A percentile compares a stretch with the other conserved stretches of the same genome.
These are phyloP conservation scores for Nemotelus pantherinus DNA, from an alignment of 2,888 invertebrate species.

Conservation along the genomic window DNA sequence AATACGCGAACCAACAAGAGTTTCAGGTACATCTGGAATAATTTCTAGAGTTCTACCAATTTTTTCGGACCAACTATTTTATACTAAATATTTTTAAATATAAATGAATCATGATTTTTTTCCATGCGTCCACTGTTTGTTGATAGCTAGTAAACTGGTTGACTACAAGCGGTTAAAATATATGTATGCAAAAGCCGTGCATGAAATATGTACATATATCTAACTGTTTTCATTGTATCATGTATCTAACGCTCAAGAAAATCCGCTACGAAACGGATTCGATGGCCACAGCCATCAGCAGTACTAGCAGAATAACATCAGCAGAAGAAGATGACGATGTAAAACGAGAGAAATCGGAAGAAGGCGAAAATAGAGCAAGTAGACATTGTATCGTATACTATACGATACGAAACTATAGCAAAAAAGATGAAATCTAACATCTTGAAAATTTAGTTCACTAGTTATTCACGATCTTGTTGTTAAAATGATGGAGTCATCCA, in stretches of 20 bases:
- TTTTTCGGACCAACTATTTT: neutral
- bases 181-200: neutral
- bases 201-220: slow-evolving; percentile 8
- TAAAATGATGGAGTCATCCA: neutral
- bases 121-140: neutral
- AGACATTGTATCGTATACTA: neutral
- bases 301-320: neutral
- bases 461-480: neutral
- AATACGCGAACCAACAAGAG: no score
- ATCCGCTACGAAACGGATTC: slow-evolving; percentile 27
- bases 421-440: slow-evolving; percentile 19
- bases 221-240: no score
- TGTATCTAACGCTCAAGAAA: neutral
- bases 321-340: slow-evolving; percentile 16
- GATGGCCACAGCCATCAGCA: neutral
- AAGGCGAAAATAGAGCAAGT: slow-evolving; percentile 21
- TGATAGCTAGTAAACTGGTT: neutral
- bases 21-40: no score
- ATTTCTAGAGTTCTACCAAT: no score
- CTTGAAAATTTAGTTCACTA: slow-evolving; percentile 35
- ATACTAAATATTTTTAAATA: neutral
- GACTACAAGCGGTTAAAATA: slow-evolving; percentile 7
- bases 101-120: no score
- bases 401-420: neutral
- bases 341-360: slow-evolving; percentile 32